Evolutionary conservation across 2,113 vertebrate species (phyloP).

Genomic region (Oenanthe melanoleuca): DNA sequence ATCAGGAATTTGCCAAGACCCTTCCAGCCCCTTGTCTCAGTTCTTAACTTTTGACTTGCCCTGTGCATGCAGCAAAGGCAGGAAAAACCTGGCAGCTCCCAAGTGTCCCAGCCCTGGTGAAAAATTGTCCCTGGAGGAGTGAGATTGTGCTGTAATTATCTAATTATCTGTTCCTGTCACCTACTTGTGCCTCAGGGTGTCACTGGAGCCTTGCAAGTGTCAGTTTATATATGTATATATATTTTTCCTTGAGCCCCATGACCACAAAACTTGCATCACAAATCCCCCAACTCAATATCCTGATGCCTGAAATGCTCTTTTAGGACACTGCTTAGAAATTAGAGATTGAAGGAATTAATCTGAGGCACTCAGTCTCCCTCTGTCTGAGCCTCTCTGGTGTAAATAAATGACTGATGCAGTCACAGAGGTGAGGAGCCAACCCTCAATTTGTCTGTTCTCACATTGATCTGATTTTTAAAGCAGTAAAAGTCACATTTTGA

Average conservation of each 20-base stretch:
- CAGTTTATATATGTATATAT: not conserved
- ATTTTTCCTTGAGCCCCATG: not conserved
- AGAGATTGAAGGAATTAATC: not conserved
- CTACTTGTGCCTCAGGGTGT: not conserved
- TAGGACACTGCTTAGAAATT: not conserved
- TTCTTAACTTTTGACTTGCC: fast-evolving
- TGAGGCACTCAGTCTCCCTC: not conserved
- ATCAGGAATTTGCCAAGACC: not conserved
- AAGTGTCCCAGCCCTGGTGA: not conserved
- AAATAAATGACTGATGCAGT: not conserved
- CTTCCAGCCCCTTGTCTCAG: not conserved
- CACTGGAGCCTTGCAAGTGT: not conserved
- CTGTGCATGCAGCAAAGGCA: not conserved
- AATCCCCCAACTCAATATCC: not conserved
- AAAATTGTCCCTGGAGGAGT: not conserved
- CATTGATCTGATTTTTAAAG: not conserved
- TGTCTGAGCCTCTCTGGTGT: not conserved
- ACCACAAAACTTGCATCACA: not conserved
- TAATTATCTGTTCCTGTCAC: not conserved
- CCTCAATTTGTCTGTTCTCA: not conserved
- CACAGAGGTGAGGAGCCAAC: not conserved
- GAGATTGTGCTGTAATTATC: not conserved
- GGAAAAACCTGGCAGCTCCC: not conserved
- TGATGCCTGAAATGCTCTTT: not conserved
- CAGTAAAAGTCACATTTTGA: not conserved